A percentile compares a stretch with the other conserved stretches of the same genome.
phyloP scores from a whole-genome alignment of 2,797 vertebrate genomes.

The Sebastes kiyomatsui region DNA sequence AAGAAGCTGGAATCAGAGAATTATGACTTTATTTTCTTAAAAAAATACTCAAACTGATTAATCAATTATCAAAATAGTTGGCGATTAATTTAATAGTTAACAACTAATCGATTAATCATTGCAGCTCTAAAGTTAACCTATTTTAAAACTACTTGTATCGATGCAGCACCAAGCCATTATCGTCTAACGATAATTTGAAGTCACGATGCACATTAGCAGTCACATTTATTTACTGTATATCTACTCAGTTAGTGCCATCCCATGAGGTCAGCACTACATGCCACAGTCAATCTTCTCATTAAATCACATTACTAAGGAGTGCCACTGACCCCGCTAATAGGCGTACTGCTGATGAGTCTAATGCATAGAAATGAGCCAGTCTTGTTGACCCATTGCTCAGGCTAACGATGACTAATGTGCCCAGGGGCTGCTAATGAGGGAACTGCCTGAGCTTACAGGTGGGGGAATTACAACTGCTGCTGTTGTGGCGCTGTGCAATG shows the following conservation, averaged over 20 bases:
- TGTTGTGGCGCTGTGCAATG: neutral
- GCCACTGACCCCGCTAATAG: constrained; percentile 11
- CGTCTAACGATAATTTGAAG: neutral
- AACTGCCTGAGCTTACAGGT: constrained; percentile 18
- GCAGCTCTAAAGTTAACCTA: too few relatives aligned
- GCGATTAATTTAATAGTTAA: too few relatives aligned
- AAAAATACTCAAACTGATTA: too few relatives aligned
- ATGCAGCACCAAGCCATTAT: neutral
- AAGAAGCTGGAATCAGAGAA: too few relatives aligned
- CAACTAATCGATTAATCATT: too few relatives aligned
- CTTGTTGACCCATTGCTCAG: constrained; percentile 38
- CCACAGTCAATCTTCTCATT: constrained; percentile 27
- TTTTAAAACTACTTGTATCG: neutral
- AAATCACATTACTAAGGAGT: constrained; percentile 15
- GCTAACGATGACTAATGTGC: constrained; percentile 60
- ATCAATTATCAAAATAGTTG: too few relatives aligned
- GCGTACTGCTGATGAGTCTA: constrained; percentile 40
- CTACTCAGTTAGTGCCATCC: neutral
- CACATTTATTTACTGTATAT: neutral
- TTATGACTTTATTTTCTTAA: too few relatives aligned
- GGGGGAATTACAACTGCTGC: constrained; percentile 1
- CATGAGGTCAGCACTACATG: constrained; percentile 15
- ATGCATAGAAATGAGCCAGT: constrained; percentile 52
- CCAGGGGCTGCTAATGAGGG: constrained; percentile 12
- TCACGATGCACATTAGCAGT: neutral